phyloP scores from a whole-genome alignment of 2,113 vertebrate species.

The Dasyornis broadbenti region DNA sequence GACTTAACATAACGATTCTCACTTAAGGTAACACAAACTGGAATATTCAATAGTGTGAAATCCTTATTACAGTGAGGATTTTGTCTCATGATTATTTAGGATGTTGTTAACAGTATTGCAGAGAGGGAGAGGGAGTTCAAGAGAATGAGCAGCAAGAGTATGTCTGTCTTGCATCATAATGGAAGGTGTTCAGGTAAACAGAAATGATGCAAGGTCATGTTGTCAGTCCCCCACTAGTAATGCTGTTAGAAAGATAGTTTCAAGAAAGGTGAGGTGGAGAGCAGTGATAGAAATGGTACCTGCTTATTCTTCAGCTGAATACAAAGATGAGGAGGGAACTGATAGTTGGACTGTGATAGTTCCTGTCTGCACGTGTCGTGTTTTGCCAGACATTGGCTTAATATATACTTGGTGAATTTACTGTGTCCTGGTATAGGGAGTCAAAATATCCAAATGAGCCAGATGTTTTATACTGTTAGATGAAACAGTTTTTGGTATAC shows the following conservation, averaged over 20 bases:
- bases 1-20: fast-evolving
- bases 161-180: neutral
- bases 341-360: neutral
- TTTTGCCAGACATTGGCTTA: neutral
- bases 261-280: neutral
- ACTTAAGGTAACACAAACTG: neutral
- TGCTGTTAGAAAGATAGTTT: neutral
- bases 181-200: neutral
- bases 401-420: neutral
- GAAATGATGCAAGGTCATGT: neutral
- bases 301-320: neutral
- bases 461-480: neutral
- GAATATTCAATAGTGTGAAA: neutral
- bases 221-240: neutral
- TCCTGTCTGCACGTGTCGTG: neutral
- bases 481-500: neutral
- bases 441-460: neutral
- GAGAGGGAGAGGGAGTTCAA: neutral
- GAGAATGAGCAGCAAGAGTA: neutral
- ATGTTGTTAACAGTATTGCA: neutral
- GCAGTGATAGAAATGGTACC: neutral
- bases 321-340: neutral
- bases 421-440: neutral
- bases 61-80: neutral
- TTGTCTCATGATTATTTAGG: neutral